Conservation (phyloP, 1,140 invertebrate genomes). For the Nylanderia fulva region DNA sequence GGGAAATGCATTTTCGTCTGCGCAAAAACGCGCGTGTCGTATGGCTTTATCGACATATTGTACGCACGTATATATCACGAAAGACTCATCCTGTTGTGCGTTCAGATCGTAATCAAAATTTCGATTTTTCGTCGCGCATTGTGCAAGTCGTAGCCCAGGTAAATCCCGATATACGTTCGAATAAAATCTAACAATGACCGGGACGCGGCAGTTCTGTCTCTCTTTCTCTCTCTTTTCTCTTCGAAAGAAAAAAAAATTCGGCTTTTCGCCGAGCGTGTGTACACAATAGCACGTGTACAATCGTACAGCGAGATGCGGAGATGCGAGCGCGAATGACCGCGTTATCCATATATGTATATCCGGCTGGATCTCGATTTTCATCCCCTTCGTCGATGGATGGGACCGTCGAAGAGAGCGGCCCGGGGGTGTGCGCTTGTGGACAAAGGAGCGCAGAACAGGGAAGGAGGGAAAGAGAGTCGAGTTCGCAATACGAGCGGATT, state of each 20-base stretch:
- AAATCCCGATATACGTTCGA: constrained; percentile 50
- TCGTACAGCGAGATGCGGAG: constrained; percentile 53
- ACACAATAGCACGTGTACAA: constrained; percentile 72
- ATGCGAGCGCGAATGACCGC: constrained; percentile 58
- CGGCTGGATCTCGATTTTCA: constrained; percentile 72
- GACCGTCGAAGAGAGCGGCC: constrained; percentile 24
- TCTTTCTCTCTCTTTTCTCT: constrained; percentile 31
- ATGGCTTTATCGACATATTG: constrained; percentile 22
- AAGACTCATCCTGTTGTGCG: not conserved
- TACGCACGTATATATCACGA: constrained; percentile 4
- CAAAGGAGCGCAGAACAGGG: not conserved
- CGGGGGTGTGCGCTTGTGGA: constrained; percentile 2
- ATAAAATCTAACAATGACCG: constrained; percentile 64
- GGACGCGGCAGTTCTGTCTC: not conserved
- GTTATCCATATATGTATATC: constrained; percentile 66
- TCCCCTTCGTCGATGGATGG: constrained; percentile 52
- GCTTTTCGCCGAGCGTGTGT: constrained; percentile 43
- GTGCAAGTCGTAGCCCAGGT: constrained; percentile 16
- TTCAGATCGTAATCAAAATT: constrained; percentile 40
- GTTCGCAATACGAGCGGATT: constrained; percentile 72
- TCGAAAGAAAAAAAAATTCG: constrained; percentile 28
- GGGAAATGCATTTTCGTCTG: not conserved
- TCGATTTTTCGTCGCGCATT: constrained; percentile 35
- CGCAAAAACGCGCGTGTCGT: constrained; percentile 14
- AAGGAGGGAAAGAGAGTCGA: not conserved